phyloP scores from a whole-genome alignment of 1,140 invertebrate species.

The Pristionchus pacificus region DNA sequence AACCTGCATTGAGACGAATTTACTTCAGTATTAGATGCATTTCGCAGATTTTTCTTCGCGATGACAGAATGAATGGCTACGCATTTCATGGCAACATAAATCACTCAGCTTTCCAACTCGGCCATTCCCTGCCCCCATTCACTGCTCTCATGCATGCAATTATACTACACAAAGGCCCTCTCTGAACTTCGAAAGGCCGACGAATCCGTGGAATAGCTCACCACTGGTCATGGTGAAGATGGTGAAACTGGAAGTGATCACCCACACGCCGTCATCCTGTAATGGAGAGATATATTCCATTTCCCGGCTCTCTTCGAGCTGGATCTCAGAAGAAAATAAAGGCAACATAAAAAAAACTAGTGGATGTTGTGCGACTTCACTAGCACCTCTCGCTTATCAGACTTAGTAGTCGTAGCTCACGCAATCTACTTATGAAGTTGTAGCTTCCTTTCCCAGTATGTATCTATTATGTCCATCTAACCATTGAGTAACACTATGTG shows the following conservation, averaged over 20 bases:
- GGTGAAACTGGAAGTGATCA: constrained; percentile 84
- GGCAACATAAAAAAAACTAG: background rate
- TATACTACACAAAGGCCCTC: background rate
- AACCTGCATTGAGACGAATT: constrained; percentile 65
- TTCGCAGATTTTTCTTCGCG: constrained; percentile 30
- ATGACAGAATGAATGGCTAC: constrained; percentile 25
- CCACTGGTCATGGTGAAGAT: constrained; percentile 96
- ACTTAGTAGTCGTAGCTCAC: too few species aligned
- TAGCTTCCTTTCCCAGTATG: too few species aligned
- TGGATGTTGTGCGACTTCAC: background rate
- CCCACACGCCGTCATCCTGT: constrained; percentile 82
- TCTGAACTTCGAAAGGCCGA: constrained; percentile 8
- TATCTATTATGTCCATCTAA: too few species aligned
- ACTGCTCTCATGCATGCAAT: too few species aligned
- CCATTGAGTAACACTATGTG: background rate
- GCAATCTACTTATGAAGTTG: too few species aligned
- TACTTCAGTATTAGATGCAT: constrained; percentile 40
- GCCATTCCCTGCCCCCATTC: too few species aligned
- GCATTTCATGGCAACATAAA: constrained; percentile 6
- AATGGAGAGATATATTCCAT: constrained; percentile 24
- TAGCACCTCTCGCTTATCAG: background rate
- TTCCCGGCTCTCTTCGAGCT: too few species aligned
- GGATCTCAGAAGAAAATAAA: background rate
- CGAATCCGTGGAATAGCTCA: constrained; percentile 53
- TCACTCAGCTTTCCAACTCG: too few species aligned